Evolutionary conservation across 2,888 invertebrate species (phyloP), one percentile per base, ranked within the genome.

Genomic region (Clitarchus hookeri): DNA sequence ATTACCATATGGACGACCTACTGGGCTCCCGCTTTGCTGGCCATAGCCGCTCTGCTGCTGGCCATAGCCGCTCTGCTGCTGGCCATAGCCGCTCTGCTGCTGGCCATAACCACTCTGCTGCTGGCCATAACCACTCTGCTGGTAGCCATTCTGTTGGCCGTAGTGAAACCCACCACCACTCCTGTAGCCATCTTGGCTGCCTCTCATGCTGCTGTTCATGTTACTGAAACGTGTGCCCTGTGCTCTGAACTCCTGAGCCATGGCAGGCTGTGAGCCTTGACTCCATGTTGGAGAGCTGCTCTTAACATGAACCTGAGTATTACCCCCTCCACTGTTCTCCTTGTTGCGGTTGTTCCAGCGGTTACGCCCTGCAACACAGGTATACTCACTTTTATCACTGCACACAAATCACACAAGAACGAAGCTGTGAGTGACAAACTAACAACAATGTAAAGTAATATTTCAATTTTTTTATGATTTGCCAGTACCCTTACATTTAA

Each of bases 111-210:
- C 77, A 13, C 23, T 79, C 79, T 79, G 79, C 26, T 79, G 25
- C 44, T 86, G 86, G 23, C 86, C 87, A 44, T 86, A 86, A 6
- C 87, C 87, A 84, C 84, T 86, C 54, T 83, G 85, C 23, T 87
- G 86, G 27, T n/a, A 23, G 26, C 83, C 77, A n/a, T 79, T 79
- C 79, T 87, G 88, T 83, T 88, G 88, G 78, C 86, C 85, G 16
- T 86, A 80, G 25, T 84, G 83, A 48, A 86, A 84, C 19, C 85
- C 80, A 83, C 85, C 83, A n/a, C 84, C 84, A 25, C 84, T 26
- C 84, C 86, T 93, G 89, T 94, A 95, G 84, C 93, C 94, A 88
- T 93, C 78, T 90, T 91, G 44, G 89, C 89, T 84, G 9, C 82
- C 79, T n/a, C 79, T 26, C 82, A 82, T 36, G 82, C 36, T 65